phyloP scores from a whole-genome alignment of 37 sponge, comb jelly and placozoan species.

The Beroe ovata region DNA sequence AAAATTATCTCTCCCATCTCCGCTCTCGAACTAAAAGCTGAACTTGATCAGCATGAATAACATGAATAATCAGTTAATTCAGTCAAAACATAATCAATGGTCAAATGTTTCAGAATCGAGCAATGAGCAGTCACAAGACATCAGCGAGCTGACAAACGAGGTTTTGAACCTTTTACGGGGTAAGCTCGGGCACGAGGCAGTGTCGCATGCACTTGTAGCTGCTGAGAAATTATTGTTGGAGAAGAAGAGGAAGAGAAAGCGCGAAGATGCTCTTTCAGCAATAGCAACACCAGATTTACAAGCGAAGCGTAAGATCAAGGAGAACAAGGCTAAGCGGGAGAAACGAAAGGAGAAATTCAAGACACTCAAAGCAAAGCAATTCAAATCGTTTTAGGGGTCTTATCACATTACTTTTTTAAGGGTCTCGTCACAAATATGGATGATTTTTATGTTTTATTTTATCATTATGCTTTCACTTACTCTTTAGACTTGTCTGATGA shows the following conservation, averaged over 20 bases:
- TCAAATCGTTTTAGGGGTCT: background rate
- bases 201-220: background rate
- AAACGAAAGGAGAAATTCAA: slow-evolving; percentile 26
- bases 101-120: no score
- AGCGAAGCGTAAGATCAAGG: slow-evolving; percentile 9
- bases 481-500: no score
- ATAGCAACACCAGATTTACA: slow-evolving; percentile 4
- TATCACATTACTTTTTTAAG: no score
- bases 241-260: slow-evolving; percentile 22
- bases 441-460: no score
- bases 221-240: background rate
- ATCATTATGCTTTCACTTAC: no score
- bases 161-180: background rate
- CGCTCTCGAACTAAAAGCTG: no score
- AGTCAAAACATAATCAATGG: no score
- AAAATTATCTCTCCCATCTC: no score
- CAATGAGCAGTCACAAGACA: background rate
- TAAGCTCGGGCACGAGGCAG: background rate
- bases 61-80: no score
- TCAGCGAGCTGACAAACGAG: background rate
- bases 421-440: no score
- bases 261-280: background rate
- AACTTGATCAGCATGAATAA: no score
- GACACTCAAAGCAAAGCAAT: slow-evolving; percentile 11
- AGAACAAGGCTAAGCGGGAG: slow-evolving; percentile 4